A percentile compares a stretch with the other conserved stretches of the same genome.
These are phyloP conservation scores for Nasua narica DNA, from an alignment of 2,797 vertebrate species.

Conservation along the genomic window DNA sequence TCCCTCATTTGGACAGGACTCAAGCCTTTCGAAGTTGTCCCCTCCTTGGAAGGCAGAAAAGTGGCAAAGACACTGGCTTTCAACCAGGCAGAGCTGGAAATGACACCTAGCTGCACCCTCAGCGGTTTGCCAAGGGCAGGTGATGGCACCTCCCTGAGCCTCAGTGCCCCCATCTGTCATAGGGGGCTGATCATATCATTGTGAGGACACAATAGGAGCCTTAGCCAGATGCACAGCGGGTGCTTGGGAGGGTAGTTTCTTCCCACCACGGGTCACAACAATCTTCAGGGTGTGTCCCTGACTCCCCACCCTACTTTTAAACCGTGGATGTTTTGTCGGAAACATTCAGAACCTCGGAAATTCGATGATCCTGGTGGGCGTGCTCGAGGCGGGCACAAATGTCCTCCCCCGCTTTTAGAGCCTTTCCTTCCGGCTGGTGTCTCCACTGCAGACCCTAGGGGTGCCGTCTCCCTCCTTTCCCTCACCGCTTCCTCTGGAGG, in stretches of 20 bases:
- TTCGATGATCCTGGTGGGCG: background rate
- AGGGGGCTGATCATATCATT: background rate
- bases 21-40: background rate
- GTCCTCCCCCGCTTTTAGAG: background rate
- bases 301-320: background rate
- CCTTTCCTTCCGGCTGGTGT: fast-evolving
- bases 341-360: background rate
- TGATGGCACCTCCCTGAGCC: background rate
- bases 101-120: background rate
- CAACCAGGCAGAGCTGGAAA: background rate
- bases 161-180: background rate
- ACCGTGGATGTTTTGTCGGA: background rate
- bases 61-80: background rate
- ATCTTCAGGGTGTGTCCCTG: background rate
- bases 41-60: background rate
- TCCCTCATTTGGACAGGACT: background rate
- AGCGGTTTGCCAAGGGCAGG: background rate
- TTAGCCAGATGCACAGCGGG: background rate
- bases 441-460: background rate
- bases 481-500: background rate
- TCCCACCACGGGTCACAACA: background rate
- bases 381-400: fast-evolving
- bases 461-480: background rate
- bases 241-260: background rate
- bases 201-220: background rate